Conservation (phyloP, 2,113 vertebrate genomes). For the Alethe diademata region DNA sequence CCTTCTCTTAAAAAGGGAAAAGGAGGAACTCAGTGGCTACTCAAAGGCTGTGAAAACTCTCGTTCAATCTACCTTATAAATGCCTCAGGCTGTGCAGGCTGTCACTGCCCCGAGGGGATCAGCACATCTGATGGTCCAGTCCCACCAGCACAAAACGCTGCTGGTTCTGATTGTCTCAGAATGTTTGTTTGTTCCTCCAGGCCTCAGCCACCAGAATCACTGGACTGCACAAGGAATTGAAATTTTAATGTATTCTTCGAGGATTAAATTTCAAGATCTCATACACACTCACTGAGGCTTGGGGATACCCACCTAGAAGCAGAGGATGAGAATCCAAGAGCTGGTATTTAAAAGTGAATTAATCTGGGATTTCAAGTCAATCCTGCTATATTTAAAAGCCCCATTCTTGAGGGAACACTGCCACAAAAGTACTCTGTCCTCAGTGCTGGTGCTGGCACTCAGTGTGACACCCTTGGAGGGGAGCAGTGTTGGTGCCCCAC, state of each 20-base stretch:
- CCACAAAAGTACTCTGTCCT: background rate
- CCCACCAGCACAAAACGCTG: fast-evolving
- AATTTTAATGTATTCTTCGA: background rate
- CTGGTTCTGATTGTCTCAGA: background rate
- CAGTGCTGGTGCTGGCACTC: fast-evolving
- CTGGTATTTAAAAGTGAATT: background rate
- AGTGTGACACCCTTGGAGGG: background rate
- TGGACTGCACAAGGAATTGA: background rate
- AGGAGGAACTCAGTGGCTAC: background rate
- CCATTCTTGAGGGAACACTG: background rate
- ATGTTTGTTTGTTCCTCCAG: background rate
- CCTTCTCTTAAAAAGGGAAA: background rate
- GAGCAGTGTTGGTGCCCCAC: background rate
- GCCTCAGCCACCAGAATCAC: background rate
- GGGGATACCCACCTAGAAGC: background rate
- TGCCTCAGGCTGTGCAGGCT: background rate
- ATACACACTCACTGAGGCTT: background rate
- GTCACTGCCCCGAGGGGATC: background rate
- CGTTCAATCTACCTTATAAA: background rate
- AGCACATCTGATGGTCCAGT: background rate
- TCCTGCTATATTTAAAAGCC: background rate
- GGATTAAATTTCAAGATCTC: background rate
- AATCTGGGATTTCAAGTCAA: background rate
- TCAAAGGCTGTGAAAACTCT: background rate
- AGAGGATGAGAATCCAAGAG: background rate